Percentiles rank a stretch among this genome's conserved stretches.
Evolutionary conservation across 2,113 vertebrate species (phyloP).

Genomic region (Antigone vipio): DNA sequence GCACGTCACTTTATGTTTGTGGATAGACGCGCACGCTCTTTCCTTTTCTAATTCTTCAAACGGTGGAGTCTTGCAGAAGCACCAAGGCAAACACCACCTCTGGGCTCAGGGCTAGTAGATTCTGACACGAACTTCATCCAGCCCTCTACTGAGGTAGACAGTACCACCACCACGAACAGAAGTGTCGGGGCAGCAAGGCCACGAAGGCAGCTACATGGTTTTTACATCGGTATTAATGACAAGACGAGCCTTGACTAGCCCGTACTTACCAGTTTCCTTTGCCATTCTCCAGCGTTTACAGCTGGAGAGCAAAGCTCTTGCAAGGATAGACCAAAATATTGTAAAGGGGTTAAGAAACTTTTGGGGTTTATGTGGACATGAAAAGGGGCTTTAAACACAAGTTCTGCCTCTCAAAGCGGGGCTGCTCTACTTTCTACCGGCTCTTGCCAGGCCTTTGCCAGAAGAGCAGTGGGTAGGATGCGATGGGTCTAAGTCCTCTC

Average conservation of each 20-base stretch:
- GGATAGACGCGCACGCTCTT: rapidly evolving
- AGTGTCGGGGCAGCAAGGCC: background rate
- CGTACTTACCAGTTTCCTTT: background rate
- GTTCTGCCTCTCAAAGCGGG: background rate
- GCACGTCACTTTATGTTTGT: background rate
- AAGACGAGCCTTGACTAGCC: background rate
- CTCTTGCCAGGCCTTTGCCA: background rate
- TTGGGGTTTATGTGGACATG: background rate
- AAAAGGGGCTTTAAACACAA: background rate
- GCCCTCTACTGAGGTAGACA: background rate
- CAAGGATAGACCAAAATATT: background rate
- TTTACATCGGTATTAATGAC: background rate
- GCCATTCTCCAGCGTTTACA: background rate
- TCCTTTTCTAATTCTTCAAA: background rate
- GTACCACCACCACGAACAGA: background rate
- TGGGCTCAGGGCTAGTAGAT: background rate
- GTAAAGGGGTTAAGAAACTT: background rate
- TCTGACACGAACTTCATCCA: background rate
- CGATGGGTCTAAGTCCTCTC: background rate
- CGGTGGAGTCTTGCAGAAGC: background rate
- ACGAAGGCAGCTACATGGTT: background rate
- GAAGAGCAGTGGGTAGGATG: background rate
- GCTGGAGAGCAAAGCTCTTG: background rate
- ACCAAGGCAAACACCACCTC: background rate
- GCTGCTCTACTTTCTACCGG: background rate